Conservation (phyloP, 2,113 vertebrate species). For the Origma solitaria region DNA sequence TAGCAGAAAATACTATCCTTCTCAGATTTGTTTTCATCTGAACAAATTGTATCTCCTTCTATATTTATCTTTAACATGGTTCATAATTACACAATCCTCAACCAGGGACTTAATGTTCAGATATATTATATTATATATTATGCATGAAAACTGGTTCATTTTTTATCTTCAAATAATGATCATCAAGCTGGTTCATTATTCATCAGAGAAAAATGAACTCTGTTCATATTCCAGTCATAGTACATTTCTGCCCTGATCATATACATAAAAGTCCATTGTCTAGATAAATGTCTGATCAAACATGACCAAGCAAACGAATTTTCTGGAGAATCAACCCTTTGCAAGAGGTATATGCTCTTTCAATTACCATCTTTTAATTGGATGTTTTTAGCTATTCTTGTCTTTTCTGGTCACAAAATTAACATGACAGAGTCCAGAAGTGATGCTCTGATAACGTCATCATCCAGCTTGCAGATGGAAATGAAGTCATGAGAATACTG, state of each 20-base stretch:
- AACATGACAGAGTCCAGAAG: not conserved
- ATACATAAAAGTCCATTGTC: not conserved
- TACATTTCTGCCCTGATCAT: not conserved
- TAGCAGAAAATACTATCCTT: not conserved
- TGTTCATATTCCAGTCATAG: slow-evolving; percentile 18
- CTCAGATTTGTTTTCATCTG: slow-evolving; percentile 10
- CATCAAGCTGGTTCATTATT: slow-evolving; percentile 60
- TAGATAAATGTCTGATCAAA: slow-evolving; percentile 34
- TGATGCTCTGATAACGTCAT: not conserved
- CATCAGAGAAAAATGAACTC: slow-evolving; percentile 56
- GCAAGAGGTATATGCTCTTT: not conserved
- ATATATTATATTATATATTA: slow-evolving; percentile 55
- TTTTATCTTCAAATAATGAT: slow-evolving; percentile 62
- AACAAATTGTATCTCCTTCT: slow-evolving; percentile 15
- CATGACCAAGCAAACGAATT: not conserved
- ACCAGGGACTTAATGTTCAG: slow-evolving; percentile 19
- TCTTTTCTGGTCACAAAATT: not conserved
- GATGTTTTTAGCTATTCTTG: not conserved
- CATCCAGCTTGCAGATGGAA: not conserved
- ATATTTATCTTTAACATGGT: slow-evolving; percentile 47
- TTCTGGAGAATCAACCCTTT: not conserved
- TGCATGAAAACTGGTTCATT: slow-evolving; percentile 59
- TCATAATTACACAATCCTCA: slow-evolving; percentile 21
- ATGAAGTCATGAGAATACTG: not conserved
- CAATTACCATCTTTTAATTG: not conserved